Conservation (phyloP, 2,888 invertebrate species). For the Eupithecia pulchellata region DNA sequence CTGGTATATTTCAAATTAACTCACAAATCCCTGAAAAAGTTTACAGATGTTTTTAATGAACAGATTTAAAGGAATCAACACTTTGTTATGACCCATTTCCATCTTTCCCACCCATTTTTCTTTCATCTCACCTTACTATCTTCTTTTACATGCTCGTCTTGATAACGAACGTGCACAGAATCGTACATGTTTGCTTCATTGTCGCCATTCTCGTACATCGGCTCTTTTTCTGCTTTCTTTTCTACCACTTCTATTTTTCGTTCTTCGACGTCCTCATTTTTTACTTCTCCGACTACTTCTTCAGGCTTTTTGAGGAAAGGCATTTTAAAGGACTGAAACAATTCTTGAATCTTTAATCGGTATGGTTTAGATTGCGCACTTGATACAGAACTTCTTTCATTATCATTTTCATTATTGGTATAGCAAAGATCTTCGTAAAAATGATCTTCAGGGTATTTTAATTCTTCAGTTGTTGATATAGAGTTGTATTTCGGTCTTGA, state of each 20-base stretch:
- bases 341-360: constrained; percentile 73
- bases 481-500: constrained; percentile 70
- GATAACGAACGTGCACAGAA: constrained; percentile 62
- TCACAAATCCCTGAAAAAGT: too few relatives aligned
- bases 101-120: not conserved
- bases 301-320: constrained; percentile 71
- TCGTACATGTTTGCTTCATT: constrained; percentile 72
- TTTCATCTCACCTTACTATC: constrained; percentile 32
- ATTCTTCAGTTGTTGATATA: constrained; percentile 63
- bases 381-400: constrained; percentile 41
- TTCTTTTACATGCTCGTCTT: constrained; percentile 18
- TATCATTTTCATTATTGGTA: constrained; percentile 61
- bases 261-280: constrained; percentile 32
- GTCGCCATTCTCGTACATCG: constrained; percentile 71
- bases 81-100: not conserved
- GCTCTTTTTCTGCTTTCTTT: constrained; percentile 52
- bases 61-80: too few relatives aligned
- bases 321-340: constrained; percentile 73
- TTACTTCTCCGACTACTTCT: constrained; percentile 49
- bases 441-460: constrained; percentile 70
- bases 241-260: constrained; percentile 43
- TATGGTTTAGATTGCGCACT: constrained; percentile 62
- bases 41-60: too few relatives aligned
- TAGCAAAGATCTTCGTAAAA: constrained; percentile 79
- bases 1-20: not conserved